Evolutionary conservation across 2,797 vertebrate species (phyloP).

Genomic region (Diglossa cyanea): DNA sequence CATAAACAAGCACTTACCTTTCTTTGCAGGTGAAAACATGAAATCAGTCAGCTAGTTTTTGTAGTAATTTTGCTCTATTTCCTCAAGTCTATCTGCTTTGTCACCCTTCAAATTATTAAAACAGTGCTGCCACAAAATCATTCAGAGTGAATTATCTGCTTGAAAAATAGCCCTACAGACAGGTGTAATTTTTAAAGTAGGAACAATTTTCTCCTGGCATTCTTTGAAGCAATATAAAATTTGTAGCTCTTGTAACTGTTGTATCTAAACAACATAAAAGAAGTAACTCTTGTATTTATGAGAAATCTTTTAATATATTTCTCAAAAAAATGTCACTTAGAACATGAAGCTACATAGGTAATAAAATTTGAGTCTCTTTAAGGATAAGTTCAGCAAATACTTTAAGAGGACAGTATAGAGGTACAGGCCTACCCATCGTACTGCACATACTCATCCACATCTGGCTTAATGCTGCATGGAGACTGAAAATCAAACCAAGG

Average conservation of each 20-base stretch:
- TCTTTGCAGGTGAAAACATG: neutral
- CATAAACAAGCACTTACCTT: neutral
- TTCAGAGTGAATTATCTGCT: neutral
- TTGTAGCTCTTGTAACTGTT: neutral
- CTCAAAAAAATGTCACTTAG: neutral
- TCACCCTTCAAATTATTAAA: neutral
- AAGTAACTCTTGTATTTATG: neutral
- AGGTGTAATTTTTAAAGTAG: neutral
- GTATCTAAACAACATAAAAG: neutral
- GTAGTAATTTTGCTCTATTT: neutral
- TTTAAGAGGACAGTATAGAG: neutral
- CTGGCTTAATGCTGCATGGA: neutral
- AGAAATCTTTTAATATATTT: neutral
- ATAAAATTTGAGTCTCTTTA: neutral
- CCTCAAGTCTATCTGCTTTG: neutral
- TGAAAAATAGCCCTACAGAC: neutral
- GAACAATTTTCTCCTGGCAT: neutral
- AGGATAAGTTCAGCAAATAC: neutral
- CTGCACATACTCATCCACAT: neutral
- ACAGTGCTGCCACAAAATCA: neutral
- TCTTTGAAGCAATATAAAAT: neutral
- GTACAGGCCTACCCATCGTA: neutral
- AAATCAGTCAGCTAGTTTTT: neutral
- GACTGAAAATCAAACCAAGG: neutral
- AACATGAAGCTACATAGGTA: neutral